Evolutionary conservation across 53 echinoderm and acorn worm genomes (phyloP).

Genomic region (Holothuria leucospilota): DNA sequence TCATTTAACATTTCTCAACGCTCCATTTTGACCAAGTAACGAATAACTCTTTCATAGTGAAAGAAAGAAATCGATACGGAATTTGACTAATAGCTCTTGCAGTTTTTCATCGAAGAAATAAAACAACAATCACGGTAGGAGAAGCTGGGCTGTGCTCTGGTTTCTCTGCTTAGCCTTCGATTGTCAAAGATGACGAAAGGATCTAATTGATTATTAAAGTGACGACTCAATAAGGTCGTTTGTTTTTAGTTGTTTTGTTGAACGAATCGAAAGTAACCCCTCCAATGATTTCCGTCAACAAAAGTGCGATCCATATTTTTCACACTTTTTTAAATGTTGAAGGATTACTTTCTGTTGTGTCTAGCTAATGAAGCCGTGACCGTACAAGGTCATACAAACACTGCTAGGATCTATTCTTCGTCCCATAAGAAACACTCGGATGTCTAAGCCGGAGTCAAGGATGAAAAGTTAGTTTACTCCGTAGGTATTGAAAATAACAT

Average conservation of each 20-base stretch:
- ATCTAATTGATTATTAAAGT: conserved; percentile 7
- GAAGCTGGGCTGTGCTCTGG: too few relatives aligned
- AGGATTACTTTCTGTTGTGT: conserved; percentile 10
- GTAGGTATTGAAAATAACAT: too few relatives aligned
- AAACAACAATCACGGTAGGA: too few relatives aligned
- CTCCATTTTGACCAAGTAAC: too few relatives aligned
- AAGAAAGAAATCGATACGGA: too few relatives aligned
- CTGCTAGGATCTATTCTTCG: background rate
- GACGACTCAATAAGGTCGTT: conserved; percentile 21
- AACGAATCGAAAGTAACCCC: background rate
- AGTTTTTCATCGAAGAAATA: too few relatives aligned
- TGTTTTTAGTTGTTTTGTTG: background rate
- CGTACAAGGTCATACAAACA: conserved; percentile 15
- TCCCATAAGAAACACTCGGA: too few relatives aligned
- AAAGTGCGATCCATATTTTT: conserved; percentile 19
- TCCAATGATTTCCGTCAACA: conserved; percentile 8
- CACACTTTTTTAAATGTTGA: background rate
- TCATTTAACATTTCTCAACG: too few relatives aligned
- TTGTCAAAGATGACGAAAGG: conserved; percentile 13
- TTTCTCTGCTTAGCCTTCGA: conserved; percentile 19
- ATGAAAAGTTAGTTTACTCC: too few relatives aligned
- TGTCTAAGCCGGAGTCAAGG: too few relatives aligned
- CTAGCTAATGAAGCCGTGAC: background rate
- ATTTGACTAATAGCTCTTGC: too few relatives aligned
- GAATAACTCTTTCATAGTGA: too few relatives aligned